Evolutionary conservation across 2,888 invertebrate species (phyloP), one percentile per base, ranked within the genome.

Genomic region (Parnassius apollo): DNA sequence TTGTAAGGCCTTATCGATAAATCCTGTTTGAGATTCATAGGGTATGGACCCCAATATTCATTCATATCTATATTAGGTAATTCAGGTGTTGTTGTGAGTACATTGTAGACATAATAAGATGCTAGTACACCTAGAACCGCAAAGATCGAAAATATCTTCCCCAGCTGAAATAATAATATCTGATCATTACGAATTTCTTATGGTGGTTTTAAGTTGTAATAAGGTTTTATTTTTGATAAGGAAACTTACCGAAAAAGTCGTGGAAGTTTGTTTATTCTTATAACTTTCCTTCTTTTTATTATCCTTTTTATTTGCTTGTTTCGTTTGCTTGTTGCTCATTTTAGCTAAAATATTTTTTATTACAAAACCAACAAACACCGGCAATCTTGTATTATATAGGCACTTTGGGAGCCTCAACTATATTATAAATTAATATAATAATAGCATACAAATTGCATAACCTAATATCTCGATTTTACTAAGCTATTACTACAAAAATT

Each of bases 1-100:
- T 90, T 87, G 73, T 93, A 95, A 0, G 93, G 93, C 65, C 85
- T 88, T 61, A 95, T 93, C 22, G 91, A 85, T 0, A 80, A 75
- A 72, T 94, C 93, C 46, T 86, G 87, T 25, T 91, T 82, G 13
- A 72, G 69, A 46, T 82, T 72, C 45, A 81, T 79, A 0, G 92
- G 90, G 48, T 92, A 92, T 0, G 87, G 80, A 0, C 95, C 95
- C 95, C 95, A 95, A 84, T 94, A 94, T 22, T 88, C 82, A 4
- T 93, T 81, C 0, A 85, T 66, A 62, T 86, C 77, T 8, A 85
- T 9, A 48, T 76, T 53, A 0, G 88, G 88, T 44, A 76, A 49
- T 0, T 75, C 71, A 1, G 80, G 82, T 2, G 73, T 70, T 3
- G 67, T 66, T 0, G 65, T 72, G 2, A 76, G 49, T 2, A 67